phyloP scores from a whole-genome alignment of 1,140 invertebrate species.

The Drosophila triauraria region DNA sequence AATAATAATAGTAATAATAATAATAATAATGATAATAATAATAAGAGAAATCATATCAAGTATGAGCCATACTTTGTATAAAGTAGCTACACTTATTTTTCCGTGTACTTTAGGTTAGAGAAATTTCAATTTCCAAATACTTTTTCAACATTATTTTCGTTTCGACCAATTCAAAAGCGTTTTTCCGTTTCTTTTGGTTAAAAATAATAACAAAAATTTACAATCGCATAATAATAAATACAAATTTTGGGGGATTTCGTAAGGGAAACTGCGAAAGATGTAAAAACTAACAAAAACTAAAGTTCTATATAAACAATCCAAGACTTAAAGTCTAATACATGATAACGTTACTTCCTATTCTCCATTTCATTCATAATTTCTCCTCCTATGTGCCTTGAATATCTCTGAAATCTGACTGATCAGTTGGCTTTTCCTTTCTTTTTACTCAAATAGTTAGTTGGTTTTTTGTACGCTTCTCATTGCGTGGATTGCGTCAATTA shows the following conservation, averaged over 20 bases:
- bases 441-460: slow-evolving; percentile 52
- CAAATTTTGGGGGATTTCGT: slow-evolving; percentile 20
- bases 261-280: slow-evolving; percentile 11
- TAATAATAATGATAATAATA: slow-evolving; percentile 53
- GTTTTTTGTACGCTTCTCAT: slow-evolving; percentile 70
- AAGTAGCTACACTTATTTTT: slow-evolving; percentile 33
- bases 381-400: slow-evolving; percentile 21
- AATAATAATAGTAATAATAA: slow-evolving; percentile 1
- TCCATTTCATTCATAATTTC: slow-evolving; percentile 3
- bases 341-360: slow-evolving; percentile 41
- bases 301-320: slow-evolving; percentile 68
- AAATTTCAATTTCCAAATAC: slow-evolving; percentile 81
- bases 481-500: slow-evolving; percentile 81
- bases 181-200: slow-evolving; percentile 34
- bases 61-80: slow-evolving; percentile 19
- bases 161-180: slow-evolving; percentile 65
- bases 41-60: slow-evolving; percentile 59
- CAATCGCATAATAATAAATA: slow-evolving; percentile 59
- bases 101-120: slow-evolving; percentile 51
- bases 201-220: slow-evolving; percentile 66
- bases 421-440: slow-evolving; percentile 25
- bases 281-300: slow-evolving; percentile 46
- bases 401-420: slow-evolving; percentile 20
- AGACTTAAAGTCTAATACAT: slow-evolving; percentile 81
- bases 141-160: slow-evolving; percentile 65